Evolutionary conservation across 2,113 vertebrate genomes (phyloP), one percentile per base, ranked within the genome.

Genomic region (Gila orcuttii): DNA sequence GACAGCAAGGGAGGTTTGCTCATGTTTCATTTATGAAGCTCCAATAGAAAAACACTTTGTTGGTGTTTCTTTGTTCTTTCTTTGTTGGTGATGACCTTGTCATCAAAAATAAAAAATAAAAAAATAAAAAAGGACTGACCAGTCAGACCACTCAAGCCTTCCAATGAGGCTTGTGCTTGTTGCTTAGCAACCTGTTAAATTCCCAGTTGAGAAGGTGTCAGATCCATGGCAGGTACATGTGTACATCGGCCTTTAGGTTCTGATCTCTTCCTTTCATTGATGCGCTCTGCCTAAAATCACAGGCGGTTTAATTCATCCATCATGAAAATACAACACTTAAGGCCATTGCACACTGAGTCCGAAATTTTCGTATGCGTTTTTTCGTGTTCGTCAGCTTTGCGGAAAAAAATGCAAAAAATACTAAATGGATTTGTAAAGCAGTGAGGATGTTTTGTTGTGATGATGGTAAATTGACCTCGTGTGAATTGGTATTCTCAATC

Each of bases 161-260:
- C 73, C 68, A 84, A 86, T 55, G 25, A 69, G 71, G 86, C 66
- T 60, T 85, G 79, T 68, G 84, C 83, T 80, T 90, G 92, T 94
- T 93, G 90, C 93, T 89, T 85, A 88, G 92, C 92, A 92, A 93
- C 93, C 81, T 59, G 86, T 87, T 91, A 86, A 82, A 90, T 89
- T 92, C 85, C 69, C 74, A 60, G 19, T 52, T 79, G 83, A 68
- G 68, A 84, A 88, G 80, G 75, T 82, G 85, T 79, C 85, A 80
- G 36, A 81, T 64, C 71, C 75, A 25, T 87, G 88, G 79, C 88
- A 86, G 89, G 89, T 85, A 89, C 85, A 85, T 59, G 66, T 86
- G 85, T 88, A 86, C 68, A 59, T 88, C 76, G 66, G 80, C 79
- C 82, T 78, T 7, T 79, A 59, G 17, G 31, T 80, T 79, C 85